Conservation (phyloP, 2,888 invertebrate species). For the Campoletis raptor region DNA sequence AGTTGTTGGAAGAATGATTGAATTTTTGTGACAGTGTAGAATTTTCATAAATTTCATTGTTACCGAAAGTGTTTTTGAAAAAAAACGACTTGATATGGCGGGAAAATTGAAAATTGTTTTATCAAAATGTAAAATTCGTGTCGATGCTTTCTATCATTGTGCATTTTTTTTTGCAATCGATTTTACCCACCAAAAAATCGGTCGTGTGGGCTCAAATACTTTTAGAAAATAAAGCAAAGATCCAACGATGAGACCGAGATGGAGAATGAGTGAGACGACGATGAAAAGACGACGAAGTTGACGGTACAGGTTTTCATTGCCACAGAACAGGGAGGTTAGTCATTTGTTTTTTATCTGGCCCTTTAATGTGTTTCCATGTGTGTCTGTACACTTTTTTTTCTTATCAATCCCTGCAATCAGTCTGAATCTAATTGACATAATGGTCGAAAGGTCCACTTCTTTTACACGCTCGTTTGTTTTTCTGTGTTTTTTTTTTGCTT, state of each 20-base stretch:
- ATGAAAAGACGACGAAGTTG: constrained; percentile 52
- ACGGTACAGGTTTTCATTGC: constrained; percentile 77
- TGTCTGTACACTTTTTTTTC: constrained; percentile 32
- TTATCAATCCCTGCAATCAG: constrained; percentile 84
- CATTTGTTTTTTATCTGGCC: constrained; percentile 50
- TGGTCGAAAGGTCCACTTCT: constrained; percentile 81
- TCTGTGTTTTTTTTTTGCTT: constrained; percentile 42
- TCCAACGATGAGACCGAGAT: constrained; percentile 46
- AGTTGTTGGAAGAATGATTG: neutral
- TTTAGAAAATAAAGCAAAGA: neutral
- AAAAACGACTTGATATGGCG: neutral
- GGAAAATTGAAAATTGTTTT: neutral
- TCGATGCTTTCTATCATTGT: neutral
- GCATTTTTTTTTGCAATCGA: neutral
- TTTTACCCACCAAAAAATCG: constrained; percentile 24
- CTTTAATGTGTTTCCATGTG: constrained; percentile 5
- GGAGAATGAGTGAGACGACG: constrained; percentile 33
- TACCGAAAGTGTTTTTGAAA: neutral
- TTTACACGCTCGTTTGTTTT: constrained; percentile 66
- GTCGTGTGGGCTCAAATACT: neutral
- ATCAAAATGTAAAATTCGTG: neutral
- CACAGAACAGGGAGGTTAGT: constrained; percentile 77
- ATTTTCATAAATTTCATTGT: neutral
- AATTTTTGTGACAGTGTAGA: too few species aligned
- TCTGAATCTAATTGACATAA: constrained; percentile 85